Evolutionary conservation across 2,888 invertebrate species (phyloP).

Genomic region (Dicyrtoma fusca): DNA sequence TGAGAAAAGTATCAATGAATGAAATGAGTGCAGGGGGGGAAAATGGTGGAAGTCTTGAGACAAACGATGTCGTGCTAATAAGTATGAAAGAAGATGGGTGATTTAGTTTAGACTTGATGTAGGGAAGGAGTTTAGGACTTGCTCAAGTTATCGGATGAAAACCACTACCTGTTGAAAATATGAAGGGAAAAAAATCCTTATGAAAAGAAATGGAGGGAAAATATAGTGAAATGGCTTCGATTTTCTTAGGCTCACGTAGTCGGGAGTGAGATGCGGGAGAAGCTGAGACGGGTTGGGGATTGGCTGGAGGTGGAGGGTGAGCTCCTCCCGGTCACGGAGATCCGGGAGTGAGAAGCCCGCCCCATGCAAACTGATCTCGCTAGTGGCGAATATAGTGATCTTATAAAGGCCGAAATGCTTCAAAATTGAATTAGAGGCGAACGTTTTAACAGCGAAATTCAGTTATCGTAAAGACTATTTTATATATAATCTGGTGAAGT

Average conservation of each 20-base stretch:
- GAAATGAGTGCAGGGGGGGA: neutral
- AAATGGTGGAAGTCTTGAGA: slow-evolving; percentile 30
- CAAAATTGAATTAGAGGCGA: slow-evolving; percentile 58
- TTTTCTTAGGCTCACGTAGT: slow-evolving; percentile 21
- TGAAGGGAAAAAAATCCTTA: slow-evolving; percentile 39
- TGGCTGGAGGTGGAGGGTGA: slow-evolving; percentile 32
- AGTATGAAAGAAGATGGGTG: slow-evolving; percentile 41
- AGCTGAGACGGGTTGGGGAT: slow-evolving; percentile 13
- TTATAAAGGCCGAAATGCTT: slow-evolving; percentile 57
- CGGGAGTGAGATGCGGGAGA: slow-evolving; percentile 12
- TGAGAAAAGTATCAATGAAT: neutral
- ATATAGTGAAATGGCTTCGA: slow-evolving; percentile 23
- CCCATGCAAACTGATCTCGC: slow-evolving; percentile 28
- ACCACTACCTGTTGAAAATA: slow-evolving; percentile 53
- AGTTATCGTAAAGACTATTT: slow-evolving; percentile 56
- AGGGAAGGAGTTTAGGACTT: slow-evolving; percentile 10
- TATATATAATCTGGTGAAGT: slow-evolving; percentile 52
- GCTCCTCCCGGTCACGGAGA: slow-evolving; percentile 35
- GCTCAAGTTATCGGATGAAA: neutral
- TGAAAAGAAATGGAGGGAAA: slow-evolving; percentile 37
- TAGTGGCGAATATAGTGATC: slow-evolving; percentile 54
- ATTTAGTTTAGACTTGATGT: slow-evolving; percentile 26
- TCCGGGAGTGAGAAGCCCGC: slow-evolving; percentile 19
- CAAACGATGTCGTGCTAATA: slow-evolving; percentile 38
- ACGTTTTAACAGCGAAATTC: slow-evolving; percentile 58